phyloP scores from a whole-genome alignment of 1,140 invertebrate genomes.

The Oryzaephilus surinamensis region DNA sequence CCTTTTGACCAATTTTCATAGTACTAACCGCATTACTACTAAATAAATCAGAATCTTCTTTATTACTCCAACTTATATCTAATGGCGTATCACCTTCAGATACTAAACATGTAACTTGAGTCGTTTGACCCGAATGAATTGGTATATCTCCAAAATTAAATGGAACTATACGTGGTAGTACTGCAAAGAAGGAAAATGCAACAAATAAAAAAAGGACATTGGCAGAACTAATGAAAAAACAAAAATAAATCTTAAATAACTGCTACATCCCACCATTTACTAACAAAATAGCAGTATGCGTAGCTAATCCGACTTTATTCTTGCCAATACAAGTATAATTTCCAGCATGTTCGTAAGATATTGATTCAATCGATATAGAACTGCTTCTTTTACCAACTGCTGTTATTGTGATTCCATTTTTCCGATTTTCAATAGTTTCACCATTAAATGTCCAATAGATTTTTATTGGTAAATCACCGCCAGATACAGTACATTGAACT shows the following conservation, averaged over 20 bases:
- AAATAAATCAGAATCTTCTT: slow-evolving; percentile 34
- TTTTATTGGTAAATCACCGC: slow-evolving; percentile 54
- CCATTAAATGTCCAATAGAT: slow-evolving; percentile 53
- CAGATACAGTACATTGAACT: slow-evolving; percentile 49
- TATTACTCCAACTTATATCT: slow-evolving; percentile 50
- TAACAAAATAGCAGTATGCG: slow-evolving; percentile 48
- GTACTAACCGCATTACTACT: slow-evolving; percentile 42
- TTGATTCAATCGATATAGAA: slow-evolving; percentile 48
- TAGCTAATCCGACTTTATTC: slow-evolving; percentile 49
- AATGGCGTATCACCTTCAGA: slow-evolving; percentile 53
- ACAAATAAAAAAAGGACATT: too few relatives aligned
- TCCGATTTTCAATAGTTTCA: slow-evolving; percentile 26
- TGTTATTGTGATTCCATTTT: slow-evolving; percentile 31
- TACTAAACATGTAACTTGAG: slow-evolving; percentile 54
- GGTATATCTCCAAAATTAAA: slow-evolving; percentile 49
- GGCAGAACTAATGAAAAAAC: too few relatives aligned
- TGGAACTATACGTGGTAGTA: slow-evolving; percentile 47
- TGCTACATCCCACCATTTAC: too few relatives aligned
- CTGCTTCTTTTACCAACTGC: slow-evolving; percentile 43
- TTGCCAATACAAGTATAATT: slow-evolving; percentile 53
- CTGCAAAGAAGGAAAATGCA: slow-evolving; percentile 40
- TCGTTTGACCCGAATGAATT: slow-evolving; percentile 61
- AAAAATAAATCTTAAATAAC: too few relatives aligned
- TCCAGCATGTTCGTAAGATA: slow-evolving; percentile 47
- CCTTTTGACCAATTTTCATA: slow-evolving; percentile 54